Conservation (phyloP, 2,797 vertebrate genomes). For the Chloroceryle inda region DNA sequence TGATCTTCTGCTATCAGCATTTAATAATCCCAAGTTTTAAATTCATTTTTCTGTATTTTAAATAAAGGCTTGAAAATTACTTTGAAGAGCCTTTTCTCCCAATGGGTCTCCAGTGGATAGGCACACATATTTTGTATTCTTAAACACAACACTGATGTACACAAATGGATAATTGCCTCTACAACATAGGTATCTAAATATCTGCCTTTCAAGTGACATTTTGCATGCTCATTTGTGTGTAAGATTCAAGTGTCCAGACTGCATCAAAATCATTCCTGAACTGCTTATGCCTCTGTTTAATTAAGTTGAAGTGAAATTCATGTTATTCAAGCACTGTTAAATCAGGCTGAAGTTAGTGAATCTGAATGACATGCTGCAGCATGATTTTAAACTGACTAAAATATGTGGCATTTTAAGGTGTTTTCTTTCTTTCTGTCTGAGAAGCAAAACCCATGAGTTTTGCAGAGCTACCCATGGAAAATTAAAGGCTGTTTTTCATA, state of each 20-base stretch:
- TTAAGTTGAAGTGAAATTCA: conserved; percentile 70
- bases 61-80: conserved; percentile 41
- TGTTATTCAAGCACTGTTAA: conserved; percentile 61
- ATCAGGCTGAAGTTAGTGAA: conserved; percentile 53
- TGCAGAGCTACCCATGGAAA: neutral
- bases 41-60: conserved; percentile 14
- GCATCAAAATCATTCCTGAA: conserved; percentile 64
- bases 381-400: conserved; percentile 21
- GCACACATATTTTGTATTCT: conserved; percentile 43
- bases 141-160: conserved; percentile 9
- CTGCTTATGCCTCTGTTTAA: conserved; percentile 57
- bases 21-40: conserved; percentile 5
- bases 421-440: neutral
- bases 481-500: neutral
- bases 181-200: conserved; percentile 49
- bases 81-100: conserved; percentile 39
- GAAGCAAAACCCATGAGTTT: neutral
- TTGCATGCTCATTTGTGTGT: conserved; percentile 59
- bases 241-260: conserved; percentile 56
- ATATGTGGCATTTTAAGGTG: neutral
- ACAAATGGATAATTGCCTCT: conserved; percentile 61
- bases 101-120: neutral
- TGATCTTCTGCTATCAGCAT: neutral
- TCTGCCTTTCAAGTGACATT: conserved; percentile 64
- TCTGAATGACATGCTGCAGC: conserved; percentile 27